Conservation (phyloP, 2,113 vertebrate species). For the Toxotes chatareus region DNA sequence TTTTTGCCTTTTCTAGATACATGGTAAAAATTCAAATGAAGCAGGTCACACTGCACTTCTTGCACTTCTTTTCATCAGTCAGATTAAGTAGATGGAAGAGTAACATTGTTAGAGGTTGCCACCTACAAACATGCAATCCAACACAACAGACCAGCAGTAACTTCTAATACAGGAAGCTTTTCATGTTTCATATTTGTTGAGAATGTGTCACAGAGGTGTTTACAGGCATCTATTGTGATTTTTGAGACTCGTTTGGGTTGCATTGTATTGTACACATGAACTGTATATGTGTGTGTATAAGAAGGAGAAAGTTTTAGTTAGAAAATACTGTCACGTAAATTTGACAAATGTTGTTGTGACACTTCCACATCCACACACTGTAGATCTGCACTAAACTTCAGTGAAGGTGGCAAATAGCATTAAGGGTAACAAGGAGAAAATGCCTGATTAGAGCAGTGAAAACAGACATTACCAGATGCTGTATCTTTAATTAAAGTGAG, state of each 20-base stretch:
- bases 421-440: constrained; percentile 34
- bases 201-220: neutral
- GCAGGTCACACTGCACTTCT: neutral
- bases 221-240: neutral
- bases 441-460: constrained; percentile 6
- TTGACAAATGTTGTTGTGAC: no score
- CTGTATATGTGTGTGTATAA: neutral
- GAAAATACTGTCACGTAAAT: constrained; percentile 26
- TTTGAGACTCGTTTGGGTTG: neutral
- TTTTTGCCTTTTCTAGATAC: neutral
- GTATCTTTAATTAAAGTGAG: constrained; percentile 2
- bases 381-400: constrained; percentile 25
- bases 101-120: neutral
- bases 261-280: neutral
- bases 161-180: neutral
- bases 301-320: neutral
- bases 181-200: neutral
- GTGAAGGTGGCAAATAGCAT: constrained; percentile 49
- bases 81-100: constrained; percentile 4
- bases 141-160: neutral
- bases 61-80: no score
- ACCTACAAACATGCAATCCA: neutral
- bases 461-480: constrained; percentile 6
- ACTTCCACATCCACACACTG: neutral
- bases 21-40: neutral